These are phyloP conservation scores for Halisarca cf. caerulea DNA, from an alignment of 37 sponge, comb jelly and placozoan species.

Conservation along the genomic window DNA sequence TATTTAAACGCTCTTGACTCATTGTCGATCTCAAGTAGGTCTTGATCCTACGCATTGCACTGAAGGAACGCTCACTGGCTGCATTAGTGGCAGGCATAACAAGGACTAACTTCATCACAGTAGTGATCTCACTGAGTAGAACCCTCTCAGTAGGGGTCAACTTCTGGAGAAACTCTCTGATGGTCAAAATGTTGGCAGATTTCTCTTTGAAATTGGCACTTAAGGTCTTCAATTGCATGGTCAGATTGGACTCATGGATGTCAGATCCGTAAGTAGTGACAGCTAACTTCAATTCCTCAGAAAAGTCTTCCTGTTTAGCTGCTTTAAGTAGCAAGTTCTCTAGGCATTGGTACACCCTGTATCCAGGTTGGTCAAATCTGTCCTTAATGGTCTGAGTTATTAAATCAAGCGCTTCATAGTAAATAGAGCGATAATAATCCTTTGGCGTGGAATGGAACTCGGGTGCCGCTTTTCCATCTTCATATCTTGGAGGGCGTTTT, in stretches of 20 bases:
- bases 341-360: constrained; percentile 10
- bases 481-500: constrained; percentile 13
- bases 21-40: no score
- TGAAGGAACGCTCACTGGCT: no score
- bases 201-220: constrained; percentile 7
- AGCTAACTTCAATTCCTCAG: constrained; percentile 18
- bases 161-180: neutral
- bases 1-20: no score
- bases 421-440: neutral
- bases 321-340: constrained; percentile 24
- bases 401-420: constrained; percentile 25
- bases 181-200: neutral
- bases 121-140: no score
- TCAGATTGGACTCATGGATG: constrained; percentile 11
- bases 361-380: constrained; percentile 23
- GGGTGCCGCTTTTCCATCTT: neutral
- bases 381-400: neutral
- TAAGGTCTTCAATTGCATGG: neutral
- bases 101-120: no score
- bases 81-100: no score
- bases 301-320: constrained; percentile 12
- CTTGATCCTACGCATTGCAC: no score
- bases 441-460: neutral
- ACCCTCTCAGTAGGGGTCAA: neutral
- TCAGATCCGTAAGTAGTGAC: constrained; percentile 7